Conservation (phyloP, 2,797 vertebrate species). For the Cottoperca gobio region DNA sequence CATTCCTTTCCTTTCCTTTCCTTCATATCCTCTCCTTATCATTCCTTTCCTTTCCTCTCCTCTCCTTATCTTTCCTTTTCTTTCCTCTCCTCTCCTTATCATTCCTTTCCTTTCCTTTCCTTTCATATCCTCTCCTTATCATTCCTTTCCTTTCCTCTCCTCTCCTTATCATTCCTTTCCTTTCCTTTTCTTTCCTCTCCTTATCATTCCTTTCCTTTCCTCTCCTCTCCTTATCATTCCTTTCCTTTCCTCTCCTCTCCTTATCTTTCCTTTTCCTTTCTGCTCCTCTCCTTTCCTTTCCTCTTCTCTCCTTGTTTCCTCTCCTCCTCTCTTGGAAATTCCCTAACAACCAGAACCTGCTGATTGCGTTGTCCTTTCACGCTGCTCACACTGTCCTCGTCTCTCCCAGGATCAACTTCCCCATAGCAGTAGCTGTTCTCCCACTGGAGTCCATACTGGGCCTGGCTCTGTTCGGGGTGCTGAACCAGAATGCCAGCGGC, state of each 20-base stretch:
- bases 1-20: too few species aligned
- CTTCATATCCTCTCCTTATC: too few species aligned
- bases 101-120: too few species aligned
- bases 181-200: not conserved
- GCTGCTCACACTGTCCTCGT: not conserved
- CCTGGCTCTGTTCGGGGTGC: constrained; percentile 92
- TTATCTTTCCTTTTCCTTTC: not conserved
- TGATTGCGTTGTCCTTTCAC: not conserved
- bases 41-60: too few species aligned
- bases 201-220: not conserved
- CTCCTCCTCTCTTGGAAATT: not conserved
- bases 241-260: not conserved
- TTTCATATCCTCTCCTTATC: not conserved
- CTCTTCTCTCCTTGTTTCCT: not conserved
- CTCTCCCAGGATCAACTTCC: constrained; percentile 92
- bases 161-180: too few species aligned
- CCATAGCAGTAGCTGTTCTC: constrained; percentile 94
- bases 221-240: not conserved
- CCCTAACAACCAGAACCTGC: not conserved
- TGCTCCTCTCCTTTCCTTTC: not conserved
- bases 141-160: not conserved
- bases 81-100: not conserved
- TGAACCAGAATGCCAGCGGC: constrained; percentile 91
- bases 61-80: too few species aligned
- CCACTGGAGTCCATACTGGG: constrained; percentile 93